These are phyloP conservation scores for Chydorus sphaericus DNA, from an alignment of 2,888 invertebrate genomes.

Conservation along the genomic window DNA sequence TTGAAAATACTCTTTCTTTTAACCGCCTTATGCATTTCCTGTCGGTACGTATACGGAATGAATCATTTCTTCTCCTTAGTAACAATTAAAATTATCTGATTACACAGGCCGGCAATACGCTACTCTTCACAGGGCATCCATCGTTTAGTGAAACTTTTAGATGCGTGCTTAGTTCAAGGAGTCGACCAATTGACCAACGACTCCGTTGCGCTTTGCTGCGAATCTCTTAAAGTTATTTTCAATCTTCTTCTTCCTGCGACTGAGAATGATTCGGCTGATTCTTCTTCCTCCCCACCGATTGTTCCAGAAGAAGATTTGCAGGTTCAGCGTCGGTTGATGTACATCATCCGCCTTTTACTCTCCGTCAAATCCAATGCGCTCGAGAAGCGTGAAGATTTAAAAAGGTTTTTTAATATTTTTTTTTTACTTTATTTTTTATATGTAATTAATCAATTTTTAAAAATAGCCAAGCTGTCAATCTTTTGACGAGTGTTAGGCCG, in stretches of 20 bases:
- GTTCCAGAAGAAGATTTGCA: slow-evolving; percentile 15
- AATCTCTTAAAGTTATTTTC: slow-evolving; percentile 62
- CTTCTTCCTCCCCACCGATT: neutral
- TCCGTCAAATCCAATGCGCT: slow-evolving; percentile 23
- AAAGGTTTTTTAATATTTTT: neutral
- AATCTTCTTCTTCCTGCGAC: slow-evolving; percentile 44
- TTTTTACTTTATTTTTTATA: slow-evolving; percentile 17
- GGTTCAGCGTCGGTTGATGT: slow-evolving; percentile 15
- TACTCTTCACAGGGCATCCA: slow-evolving; percentile 43
- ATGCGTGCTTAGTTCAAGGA: neutral
- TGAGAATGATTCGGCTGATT: slow-evolving; percentile 15
- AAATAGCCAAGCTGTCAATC: slow-evolving; percentile 59
- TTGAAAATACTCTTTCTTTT: slow-evolving; percentile 76
- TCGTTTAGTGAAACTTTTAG: neutral
- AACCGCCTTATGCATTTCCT: slow-evolving; percentile 61
- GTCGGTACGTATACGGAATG: slow-evolving; percentile 28
- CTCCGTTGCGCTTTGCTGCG: slow-evolving; percentile 48
- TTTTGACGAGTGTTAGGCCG: slow-evolving; percentile 68
- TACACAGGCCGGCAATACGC: slow-evolving; percentile 41
- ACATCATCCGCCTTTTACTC: slow-evolving; percentile 27
- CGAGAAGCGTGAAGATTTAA: neutral
- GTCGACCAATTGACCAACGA: slow-evolving; percentile 33
- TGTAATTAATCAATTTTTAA: neutral
- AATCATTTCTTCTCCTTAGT: neutral
- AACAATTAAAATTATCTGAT: neutral